Evolutionary conservation across 2,113 vertebrate species (phyloP).

Genomic region (Amazona vittata): DNA sequence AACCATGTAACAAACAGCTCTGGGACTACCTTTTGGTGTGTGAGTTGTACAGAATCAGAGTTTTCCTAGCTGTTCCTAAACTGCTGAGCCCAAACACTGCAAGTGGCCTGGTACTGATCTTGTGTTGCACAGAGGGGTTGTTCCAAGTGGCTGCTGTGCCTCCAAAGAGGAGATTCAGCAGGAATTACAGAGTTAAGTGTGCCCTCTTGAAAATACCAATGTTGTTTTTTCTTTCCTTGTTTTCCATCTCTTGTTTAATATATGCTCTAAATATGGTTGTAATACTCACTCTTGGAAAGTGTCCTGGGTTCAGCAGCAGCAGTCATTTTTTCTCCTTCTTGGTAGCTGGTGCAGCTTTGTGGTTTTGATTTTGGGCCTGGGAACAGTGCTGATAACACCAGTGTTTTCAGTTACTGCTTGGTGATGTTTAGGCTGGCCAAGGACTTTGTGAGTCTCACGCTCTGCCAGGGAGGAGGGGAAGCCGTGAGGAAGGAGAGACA

Average conservation of each 20-base stretch:
- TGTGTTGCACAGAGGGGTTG: background rate
- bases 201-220: conserved; percentile 10
- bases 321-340: too few relatives aligned
- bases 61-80: conserved; percentile 17
- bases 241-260: conserved; percentile 56
- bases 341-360: too few relatives aligned
- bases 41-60: background rate
- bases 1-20: background rate
- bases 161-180: background rate
- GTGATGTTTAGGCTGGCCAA: too few relatives aligned
- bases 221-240: conserved; percentile 41
- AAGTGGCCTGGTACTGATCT: background rate
- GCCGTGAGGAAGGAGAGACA: too few relatives aligned
- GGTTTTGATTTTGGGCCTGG: too few relatives aligned
- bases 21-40: background rate
- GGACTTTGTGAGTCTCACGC: too few relatives aligned
- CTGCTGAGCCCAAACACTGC: conserved; percentile 1
- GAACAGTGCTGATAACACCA: too few relatives aligned
- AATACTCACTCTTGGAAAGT: conserved; percentile 24
- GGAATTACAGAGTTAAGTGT: conserved; percentile 14
- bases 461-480: too few relatives aligned
- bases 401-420: too few relatives aligned
- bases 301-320: too few relatives aligned
- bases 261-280: conserved; percentile 59
- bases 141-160: background rate